Conservation (phyloP, 1,140 invertebrate species). For the Heterodera carotae region DNA sequence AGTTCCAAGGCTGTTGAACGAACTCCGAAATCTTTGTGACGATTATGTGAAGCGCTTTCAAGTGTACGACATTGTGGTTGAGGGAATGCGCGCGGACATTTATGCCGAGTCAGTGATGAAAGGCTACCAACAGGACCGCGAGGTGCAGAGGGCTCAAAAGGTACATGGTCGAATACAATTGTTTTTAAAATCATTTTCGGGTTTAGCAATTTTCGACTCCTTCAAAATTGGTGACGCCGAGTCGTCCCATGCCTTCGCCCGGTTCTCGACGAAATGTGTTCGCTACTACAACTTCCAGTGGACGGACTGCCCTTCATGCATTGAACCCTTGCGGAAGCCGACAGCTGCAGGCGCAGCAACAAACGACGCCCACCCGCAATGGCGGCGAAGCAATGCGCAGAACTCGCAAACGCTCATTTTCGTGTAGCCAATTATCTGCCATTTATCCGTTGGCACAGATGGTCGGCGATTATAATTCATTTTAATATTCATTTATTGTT, state of each 20-base stretch:
- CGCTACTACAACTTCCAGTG: background rate
- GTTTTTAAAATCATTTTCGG: background rate
- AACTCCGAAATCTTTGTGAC: background rate
- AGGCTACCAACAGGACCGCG: constrained; percentile 14
- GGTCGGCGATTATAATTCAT: background rate
- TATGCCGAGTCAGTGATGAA: constrained; percentile 16
- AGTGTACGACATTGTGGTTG: constrained; percentile 24
- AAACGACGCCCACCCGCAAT: constrained; percentile 5
- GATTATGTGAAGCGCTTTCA: background rate
- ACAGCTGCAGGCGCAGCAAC: background rate
- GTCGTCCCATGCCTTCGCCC: background rate
- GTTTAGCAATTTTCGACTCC: constrained; percentile 14
- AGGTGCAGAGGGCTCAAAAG: constrained; percentile 19
- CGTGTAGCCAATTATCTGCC: constrained; percentile 4
- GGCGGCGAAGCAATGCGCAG: background rate
- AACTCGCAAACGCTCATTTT: constrained; percentile 21
- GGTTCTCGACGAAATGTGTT: constrained; percentile 6
- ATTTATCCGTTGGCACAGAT: constrained; percentile 12
- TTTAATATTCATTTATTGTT: background rate
- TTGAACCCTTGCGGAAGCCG: background rate
- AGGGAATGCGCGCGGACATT: constrained; percentile 13
- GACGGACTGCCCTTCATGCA: background rate
- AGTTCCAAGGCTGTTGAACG: constrained; percentile 25
- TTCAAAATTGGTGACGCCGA: background rate
- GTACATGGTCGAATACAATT: background rate